A percentile compares a stretch with the other conserved stretches of the same genome.
These are phyloP conservation scores for Urocyon cinereoargenteus DNA, from an alignment of 2,797 vertebrate species.

Conservation along the genomic window DNA sequence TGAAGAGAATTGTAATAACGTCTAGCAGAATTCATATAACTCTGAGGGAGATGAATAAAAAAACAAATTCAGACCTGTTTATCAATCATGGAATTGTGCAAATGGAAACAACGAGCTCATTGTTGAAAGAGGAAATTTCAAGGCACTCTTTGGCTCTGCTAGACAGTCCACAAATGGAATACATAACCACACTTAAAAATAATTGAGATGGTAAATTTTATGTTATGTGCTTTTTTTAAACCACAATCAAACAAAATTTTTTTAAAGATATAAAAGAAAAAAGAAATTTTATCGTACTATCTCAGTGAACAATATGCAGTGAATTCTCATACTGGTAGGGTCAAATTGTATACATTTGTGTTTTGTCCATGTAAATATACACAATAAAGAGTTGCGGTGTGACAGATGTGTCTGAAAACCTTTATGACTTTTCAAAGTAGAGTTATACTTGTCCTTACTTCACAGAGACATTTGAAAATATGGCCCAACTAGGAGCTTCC, in stretches of 20 bases:
- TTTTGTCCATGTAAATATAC: background rate
- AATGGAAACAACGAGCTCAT: background rate
- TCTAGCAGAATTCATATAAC: background rate
- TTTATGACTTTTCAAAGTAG: background rate
- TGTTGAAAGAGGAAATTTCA: background rate
- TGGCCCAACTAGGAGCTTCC: background rate
- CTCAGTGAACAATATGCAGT: background rate
- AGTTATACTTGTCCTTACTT: background rate
- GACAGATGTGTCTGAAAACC: background rate
- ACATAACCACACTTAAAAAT: background rate
- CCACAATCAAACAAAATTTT: background rate
- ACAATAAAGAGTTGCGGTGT: background rate
- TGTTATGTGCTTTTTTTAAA: background rate
- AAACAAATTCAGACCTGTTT: background rate
- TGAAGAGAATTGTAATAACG: background rate
- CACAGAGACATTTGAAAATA: background rate
- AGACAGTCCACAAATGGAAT: background rate
- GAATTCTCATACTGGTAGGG: background rate
- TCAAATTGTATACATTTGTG: background rate
- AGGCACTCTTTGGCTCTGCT: background rate
- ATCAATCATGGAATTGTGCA: background rate
- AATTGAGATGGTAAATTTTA: background rate
- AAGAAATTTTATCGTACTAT: background rate
- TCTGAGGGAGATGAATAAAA: background rate
- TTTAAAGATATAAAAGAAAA: background rate